Conservation (phyloP, 2,888 invertebrate genomes). For the Dolichopus griseipennis region DNA sequence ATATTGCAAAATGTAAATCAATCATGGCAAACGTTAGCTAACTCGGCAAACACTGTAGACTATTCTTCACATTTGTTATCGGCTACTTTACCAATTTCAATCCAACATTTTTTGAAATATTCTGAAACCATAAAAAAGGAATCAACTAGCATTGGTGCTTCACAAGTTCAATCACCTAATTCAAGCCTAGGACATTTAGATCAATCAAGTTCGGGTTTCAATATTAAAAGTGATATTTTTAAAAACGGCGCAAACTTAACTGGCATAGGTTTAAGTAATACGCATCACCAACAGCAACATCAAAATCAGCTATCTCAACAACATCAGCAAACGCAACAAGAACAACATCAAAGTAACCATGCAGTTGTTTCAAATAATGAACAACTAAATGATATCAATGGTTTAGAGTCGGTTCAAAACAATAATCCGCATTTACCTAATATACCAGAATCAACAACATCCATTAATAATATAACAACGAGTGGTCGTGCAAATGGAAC, state of each 20-base stretch:
- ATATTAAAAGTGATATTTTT: constrained; percentile 39
- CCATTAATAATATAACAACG: constrained; percentile 42
- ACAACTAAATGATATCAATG: constrained; percentile 9
- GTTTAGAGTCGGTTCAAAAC: background rate
- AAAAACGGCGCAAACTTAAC: constrained; percentile 41
- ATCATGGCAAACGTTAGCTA: constrained; percentile 44
- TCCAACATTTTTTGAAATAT: constrained; percentile 45
- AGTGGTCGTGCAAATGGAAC: constrained; percentile 34
- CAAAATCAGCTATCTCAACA: constrained; percentile 29
- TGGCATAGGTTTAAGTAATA: constrained; percentile 40
- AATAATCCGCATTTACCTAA: constrained; percentile 16
- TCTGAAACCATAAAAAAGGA: constrained; percentile 45
- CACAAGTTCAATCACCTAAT: constrained; percentile 38
- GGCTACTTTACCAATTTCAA: constrained; percentile 44
- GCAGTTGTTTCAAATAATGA: constrained; percentile 5
- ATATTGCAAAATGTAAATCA: constrained; percentile 44
- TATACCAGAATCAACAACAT: constrained; percentile 31
- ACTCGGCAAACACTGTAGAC: constrained; percentile 43
- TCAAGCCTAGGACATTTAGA: constrained; percentile 37
- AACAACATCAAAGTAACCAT: constrained; percentile 13
- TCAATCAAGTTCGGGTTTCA: constrained; percentile 32
- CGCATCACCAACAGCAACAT: constrained; percentile 32
- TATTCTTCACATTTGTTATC: constrained; percentile 44
- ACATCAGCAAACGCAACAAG: constrained; percentile 9
- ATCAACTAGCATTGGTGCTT: constrained; percentile 37